phyloP scores from a whole-genome alignment of 2,888 invertebrate genomes.

The Clanis bilineata region DNA sequence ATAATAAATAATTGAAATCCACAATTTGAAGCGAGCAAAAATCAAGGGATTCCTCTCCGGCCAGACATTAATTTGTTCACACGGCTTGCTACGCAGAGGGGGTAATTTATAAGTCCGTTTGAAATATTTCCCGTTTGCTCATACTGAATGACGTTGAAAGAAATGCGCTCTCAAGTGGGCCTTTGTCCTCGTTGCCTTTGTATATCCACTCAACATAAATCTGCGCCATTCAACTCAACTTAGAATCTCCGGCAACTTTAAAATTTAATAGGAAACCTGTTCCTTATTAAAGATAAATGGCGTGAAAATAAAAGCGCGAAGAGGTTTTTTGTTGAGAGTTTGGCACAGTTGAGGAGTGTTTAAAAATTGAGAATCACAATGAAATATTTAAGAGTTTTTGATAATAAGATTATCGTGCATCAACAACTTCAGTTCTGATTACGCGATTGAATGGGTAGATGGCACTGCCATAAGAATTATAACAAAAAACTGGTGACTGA shows the following conservation, averaged over 20 bases:
- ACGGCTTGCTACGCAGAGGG: neutral
- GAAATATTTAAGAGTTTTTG: too few species aligned
- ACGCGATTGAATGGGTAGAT: too few species aligned
- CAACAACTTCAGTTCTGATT: too few species aligned
- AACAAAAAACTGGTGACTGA: too few species aligned
- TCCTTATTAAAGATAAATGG: neutral
- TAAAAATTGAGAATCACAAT: too few species aligned
- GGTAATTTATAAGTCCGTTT: constrained; percentile 9
- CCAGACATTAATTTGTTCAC: neutral
- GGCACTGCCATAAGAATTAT: too few species aligned
- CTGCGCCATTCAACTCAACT: neutral
- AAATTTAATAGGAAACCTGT: constrained; percentile 27
- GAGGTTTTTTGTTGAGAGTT: neutral
- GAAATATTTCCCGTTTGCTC: constrained; percentile 6
- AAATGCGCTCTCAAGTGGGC: constrained; percentile 15
- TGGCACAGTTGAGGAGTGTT: too few species aligned
- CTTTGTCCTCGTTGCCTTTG: neutral
- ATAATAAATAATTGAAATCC: too few species aligned
- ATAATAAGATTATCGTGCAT: too few species aligned
- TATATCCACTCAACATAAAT: constrained; percentile 8
- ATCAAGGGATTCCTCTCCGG: too few species aligned
- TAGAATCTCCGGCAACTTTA: constrained; percentile 25
- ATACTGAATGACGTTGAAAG: constrained; percentile 1
- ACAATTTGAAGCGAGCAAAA: too few species aligned
- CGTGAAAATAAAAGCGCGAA: too few species aligned